phyloP scores from a whole-genome alignment of 1,140 invertebrate genomes.

The Phymastichus coffea region DNA sequence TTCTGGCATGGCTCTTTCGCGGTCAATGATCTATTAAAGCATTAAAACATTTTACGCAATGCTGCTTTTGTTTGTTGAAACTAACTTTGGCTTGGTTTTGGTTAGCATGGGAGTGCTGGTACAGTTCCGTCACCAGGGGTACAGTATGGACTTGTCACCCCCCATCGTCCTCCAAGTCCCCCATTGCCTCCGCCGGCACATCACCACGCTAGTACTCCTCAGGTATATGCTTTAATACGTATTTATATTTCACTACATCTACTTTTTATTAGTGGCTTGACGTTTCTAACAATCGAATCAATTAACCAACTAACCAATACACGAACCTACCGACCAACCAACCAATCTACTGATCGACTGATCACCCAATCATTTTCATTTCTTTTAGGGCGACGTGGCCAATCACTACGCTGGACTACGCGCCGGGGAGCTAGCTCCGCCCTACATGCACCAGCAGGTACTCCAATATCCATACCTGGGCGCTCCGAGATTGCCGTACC shows the following conservation, averaged over 20 bases:
- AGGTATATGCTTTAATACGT: no score
- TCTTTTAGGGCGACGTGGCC: constrained; percentile 63
- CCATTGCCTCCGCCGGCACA: constrained; percentile 71
- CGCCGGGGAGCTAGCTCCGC: constrained; percentile 46
- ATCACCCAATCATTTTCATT: constrained; percentile 14
- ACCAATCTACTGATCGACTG: no score
- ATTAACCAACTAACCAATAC: no score
- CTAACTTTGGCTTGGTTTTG: no score
- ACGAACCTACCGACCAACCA: no score
- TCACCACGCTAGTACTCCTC: constrained; percentile 76
- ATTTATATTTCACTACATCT: no score
- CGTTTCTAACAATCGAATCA: no score
- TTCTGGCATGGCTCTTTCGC: no score
- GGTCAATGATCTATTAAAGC: no score
- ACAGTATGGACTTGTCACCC: constrained; percentile 51
- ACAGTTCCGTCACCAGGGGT: constrained; percentile 50
- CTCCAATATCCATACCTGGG: constrained; percentile 74
- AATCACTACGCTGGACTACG: constrained; percentile 50
- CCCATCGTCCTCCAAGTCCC: constrained; percentile 63
- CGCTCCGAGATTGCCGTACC: constrained; percentile 56
- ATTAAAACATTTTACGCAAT: neutral
- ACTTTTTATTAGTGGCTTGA: no score
- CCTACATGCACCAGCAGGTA: constrained; percentile 67
- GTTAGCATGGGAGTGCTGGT: constrained; percentile 52
- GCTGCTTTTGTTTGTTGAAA: neutral